A percentile compares a stretch with the other conserved stretches of the same genome.
phyloP scores from a whole-genome alignment of 2,113 vertebrate species.

The Gulo gulo region DNA sequence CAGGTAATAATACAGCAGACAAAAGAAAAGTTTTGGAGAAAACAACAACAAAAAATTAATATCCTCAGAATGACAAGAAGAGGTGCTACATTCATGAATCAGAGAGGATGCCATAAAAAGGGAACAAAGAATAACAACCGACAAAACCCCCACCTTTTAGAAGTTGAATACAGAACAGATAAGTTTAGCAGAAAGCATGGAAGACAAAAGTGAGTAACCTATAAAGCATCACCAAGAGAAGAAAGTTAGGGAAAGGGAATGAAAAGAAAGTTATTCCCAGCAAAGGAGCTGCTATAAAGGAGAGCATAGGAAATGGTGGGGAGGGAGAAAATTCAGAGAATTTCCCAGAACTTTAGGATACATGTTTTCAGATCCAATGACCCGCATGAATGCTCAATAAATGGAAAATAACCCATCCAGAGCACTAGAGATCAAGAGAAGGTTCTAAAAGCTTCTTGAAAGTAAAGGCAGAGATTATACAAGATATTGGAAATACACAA shows the following conservation, averaged over 20 bases:
- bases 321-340: too few relatives aligned
- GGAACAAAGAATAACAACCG: background rate
- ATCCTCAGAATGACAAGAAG: background rate
- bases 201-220: background rate
- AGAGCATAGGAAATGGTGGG: background rate
- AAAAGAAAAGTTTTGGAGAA: background rate
- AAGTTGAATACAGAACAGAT: background rate
- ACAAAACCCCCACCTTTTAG: background rate
- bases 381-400: background rate
- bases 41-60: background rate
- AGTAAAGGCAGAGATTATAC: background rate
- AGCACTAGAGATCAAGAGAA: background rate
- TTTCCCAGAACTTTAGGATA: background rate
- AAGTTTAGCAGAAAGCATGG: too few relatives aligned
- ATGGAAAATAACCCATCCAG: background rate
- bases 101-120: background rate
- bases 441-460: background rate
- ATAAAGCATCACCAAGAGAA: background rate
- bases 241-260: background rate
- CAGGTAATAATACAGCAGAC: fast-evolving
- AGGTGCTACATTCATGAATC: background rate
- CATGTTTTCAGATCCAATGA: background rate
- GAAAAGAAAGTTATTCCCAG: too few relatives aligned
- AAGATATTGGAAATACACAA: background rate
- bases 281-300: background rate